Evolutionary conservation across 1,140 invertebrate genomes (phyloP), one percentile per base, ranked within the genome.

Genomic region (Harpegnathos saltator): DNA sequence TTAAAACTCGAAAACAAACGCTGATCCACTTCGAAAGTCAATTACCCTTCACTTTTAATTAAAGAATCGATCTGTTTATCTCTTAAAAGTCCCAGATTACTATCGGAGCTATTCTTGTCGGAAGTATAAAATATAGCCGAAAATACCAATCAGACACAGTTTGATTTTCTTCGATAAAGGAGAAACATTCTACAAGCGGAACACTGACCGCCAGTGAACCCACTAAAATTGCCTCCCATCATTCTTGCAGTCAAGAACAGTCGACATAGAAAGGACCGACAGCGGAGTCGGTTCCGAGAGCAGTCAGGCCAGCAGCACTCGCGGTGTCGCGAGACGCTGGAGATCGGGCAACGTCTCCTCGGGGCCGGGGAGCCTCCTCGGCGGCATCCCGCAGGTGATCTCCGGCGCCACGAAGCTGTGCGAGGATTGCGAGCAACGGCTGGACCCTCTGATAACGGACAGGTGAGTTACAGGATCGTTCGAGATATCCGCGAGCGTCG

Each of bases 201-300:
- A 44, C 7, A 44, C 11, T 1, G 38, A 11, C 9, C 38, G 7
- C 11, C 5, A 33, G 29, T 33, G 29, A 5, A 17, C 24, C 56
- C 68, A 56, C 19, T 22, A 14, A 7, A n/a, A 1, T 69, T 9
- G 38, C 29, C 15, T 62, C 14, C 29, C 22, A 44, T 91, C 81
- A 9, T 73, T 91, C 88, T 85, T 85, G 61, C 87, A 94, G 90
- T 90, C 94, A 26, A 91, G 95, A 83, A 92, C 91, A 1, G 95
- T 94, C 7, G 96, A 96, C 78, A 97, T 98, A 69, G 98, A 99
- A 94, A 95, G 98, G 82, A 98, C 98, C 88, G 98, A 99, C 93
- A 98, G 98, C 15, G 98, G 98, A 1, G 98, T 99, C 0, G 98
- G 98, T 50, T 98, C 97, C 2, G 98, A 99, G 93, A 98, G 98